Percentiles rank a stretch among this genome's conserved stretches.
These are phyloP conservation scores for Drosophila kuntzei DNA, from an alignment of 2,888 invertebrate species.

Conservation along the genomic window DNA sequence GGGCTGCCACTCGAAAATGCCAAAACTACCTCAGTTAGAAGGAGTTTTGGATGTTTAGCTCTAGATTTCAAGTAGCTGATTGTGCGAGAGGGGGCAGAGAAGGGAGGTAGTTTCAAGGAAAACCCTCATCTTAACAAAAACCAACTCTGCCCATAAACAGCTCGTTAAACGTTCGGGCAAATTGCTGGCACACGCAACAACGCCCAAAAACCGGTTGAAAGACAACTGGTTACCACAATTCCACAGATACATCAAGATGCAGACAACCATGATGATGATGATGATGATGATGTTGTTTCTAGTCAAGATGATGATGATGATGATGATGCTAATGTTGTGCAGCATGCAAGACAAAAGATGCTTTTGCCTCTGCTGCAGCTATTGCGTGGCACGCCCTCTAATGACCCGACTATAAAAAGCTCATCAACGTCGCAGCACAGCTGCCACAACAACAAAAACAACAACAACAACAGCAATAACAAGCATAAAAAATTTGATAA, in stretches of 20 bases:
- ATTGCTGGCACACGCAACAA: slow-evolving; percentile 76
- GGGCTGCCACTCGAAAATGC: slow-evolving; percentile 58
- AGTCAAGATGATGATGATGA: slow-evolving; percentile 25
- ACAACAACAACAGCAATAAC: slow-evolving; percentile 18
- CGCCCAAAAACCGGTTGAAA: slow-evolving; percentile 64
- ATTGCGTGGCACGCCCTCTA: slow-evolving; percentile 72
- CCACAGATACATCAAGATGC: slow-evolving; percentile 62
- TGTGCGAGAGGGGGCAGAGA: slow-evolving; percentile 26
- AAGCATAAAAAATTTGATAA: slow-evolving; percentile 67
- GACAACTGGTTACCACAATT: slow-evolving; percentile 31
- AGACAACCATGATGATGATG: slow-evolving; percentile 27
- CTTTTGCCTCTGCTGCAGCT: slow-evolving; percentile 21
- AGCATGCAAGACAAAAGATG: slow-evolving; percentile 60
- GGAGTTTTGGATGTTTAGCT: slow-evolving; percentile 37
- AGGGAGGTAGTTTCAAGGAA: neutral
- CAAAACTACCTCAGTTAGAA: slow-evolving; percentile 24
- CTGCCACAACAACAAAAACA: slow-evolving; percentile 43
- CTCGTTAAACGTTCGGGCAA: slow-evolving; percentile 74
- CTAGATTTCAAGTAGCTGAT: slow-evolving; percentile 68
- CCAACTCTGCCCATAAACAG: slow-evolving; percentile 65
- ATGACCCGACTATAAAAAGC: slow-evolving; percentile 77
- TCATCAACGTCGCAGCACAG: slow-evolving; percentile 73
- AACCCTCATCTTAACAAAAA: slow-evolving; percentile 2
- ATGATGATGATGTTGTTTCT: slow-evolving; percentile 10
- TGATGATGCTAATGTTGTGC: slow-evolving; percentile 57